These are phyloP conservation scores for Encarsia formosa DNA, from an alignment of 2,888 invertebrate genomes.

Conservation along the genomic window DNA sequence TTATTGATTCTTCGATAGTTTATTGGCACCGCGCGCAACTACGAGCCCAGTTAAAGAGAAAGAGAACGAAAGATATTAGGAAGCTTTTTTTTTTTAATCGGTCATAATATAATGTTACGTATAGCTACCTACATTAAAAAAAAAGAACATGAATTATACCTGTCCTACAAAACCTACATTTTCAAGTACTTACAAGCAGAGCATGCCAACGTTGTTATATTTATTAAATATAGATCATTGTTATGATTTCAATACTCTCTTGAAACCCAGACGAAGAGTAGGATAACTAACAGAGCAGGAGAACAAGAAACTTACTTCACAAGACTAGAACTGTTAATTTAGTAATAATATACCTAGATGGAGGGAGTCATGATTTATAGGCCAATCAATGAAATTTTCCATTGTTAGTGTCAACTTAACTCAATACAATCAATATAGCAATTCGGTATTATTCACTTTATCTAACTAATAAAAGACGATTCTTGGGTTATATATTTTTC, in stretches of 20 bases:
- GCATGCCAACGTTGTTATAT: constrained; percentile 32
- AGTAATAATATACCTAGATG: too few species aligned
- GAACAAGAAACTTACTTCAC: constrained; percentile 6
- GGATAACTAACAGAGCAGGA: background rate
- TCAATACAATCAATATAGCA: too few species aligned
- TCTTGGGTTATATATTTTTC: too few species aligned
- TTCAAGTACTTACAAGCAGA: constrained; percentile 32
- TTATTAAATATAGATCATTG: constrained; percentile 7
- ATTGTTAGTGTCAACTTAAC: too few species aligned
- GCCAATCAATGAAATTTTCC: constrained; percentile 5
- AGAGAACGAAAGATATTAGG: too few species aligned
- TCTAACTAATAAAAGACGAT: too few species aligned
- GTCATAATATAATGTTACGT: too few species aligned
- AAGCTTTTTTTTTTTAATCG: too few species aligned
- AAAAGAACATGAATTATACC: too few species aligned
- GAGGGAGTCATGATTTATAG: background rate
- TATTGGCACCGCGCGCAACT: constrained; percentile 10
- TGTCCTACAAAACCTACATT: constrained; percentile 33
- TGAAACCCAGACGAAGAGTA: constrained; percentile 25
- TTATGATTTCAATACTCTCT: too few species aligned
- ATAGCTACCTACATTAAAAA: constrained; percentile 29
- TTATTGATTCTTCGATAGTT: too few species aligned
- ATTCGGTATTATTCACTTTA: too few species aligned
- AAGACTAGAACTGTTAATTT: background rate
- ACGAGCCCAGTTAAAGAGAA: constrained; percentile 1